These are phyloP conservation scores for Frankliniella intonsa DNA, from an alignment of 2,888 invertebrate genomes.

Conservation along the genomic window DNA sequence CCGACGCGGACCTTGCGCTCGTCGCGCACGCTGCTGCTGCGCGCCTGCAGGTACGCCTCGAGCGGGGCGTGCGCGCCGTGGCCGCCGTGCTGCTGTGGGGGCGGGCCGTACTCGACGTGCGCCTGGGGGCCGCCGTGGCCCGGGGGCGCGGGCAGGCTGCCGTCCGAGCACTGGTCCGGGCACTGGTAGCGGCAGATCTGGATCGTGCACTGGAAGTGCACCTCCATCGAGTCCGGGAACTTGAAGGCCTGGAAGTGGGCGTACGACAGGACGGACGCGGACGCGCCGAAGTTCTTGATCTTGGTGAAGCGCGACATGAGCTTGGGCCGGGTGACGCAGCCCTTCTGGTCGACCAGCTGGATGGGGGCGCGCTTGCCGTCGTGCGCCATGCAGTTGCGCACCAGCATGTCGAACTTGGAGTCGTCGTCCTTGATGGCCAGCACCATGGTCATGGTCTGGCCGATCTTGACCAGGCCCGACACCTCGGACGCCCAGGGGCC, in stretches of 20 bases:
- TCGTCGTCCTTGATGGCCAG: conserved; percentile 92
- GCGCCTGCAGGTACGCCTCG: conserved; percentile 69
- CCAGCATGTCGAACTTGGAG: conserved; percentile 91
- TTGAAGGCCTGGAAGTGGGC: conserved; percentile 94
- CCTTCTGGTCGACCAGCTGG: conserved; percentile 86
- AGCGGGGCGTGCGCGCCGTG: conserved; percentile 50
- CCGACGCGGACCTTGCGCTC: conserved; percentile 72
- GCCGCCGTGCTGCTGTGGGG: conserved; percentile 46
- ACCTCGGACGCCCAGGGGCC: conserved; percentile 95
- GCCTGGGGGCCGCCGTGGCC: conserved; percentile 51
- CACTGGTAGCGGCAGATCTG: conserved; percentile 91
- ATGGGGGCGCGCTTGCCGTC: conserved; percentile 91
- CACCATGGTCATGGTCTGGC: conserved; percentile 96
- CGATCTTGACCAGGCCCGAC: conserved; percentile 88
- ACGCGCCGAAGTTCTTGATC: conserved; percentile 91
- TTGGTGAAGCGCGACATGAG: conserved; percentile 91
- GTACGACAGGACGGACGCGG: conserved; percentile 85
- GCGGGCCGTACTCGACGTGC: conserved; percentile 41
- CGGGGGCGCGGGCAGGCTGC: conserved; percentile 45
- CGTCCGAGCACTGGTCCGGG: conserved; percentile 84
- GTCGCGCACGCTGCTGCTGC: conserved; percentile 74
- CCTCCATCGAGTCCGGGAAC: conserved; percentile 94
- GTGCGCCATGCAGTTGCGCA: conserved; percentile 89
- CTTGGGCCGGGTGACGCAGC: conserved; percentile 87
- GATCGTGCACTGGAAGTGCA: conserved; percentile 92